Evolutionary conservation across 2,888 invertebrate species (phyloP).

Genomic region (Erebia epiphron): DNA sequence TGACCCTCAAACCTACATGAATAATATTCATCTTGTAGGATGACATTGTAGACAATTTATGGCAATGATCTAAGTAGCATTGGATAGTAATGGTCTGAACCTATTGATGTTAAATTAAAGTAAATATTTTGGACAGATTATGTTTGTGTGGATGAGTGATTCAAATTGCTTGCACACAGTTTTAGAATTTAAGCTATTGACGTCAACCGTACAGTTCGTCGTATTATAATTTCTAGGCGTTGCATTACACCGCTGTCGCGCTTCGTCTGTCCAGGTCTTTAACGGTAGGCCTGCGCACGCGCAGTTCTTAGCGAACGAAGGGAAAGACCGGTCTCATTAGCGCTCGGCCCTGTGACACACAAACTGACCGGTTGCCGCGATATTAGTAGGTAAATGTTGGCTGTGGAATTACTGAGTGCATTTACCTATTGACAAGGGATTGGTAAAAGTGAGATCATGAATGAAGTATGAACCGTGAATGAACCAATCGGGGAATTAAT

Average conservation of each 20-base stretch:
- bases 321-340: conserved; percentile 48
- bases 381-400: conserved; percentile 20
- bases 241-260: background rate
- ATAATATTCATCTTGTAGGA: too few species aligned
- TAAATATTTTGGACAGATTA: too few species aligned
- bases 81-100: too few species aligned
- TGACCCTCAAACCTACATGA: too few species aligned
- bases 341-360: conserved; percentile 55
- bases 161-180: too few species aligned
- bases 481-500: too few species aligned
- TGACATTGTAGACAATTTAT: too few species aligned
- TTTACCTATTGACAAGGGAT: conserved; percentile 1
- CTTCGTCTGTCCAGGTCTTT: background rate
- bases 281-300: conserved; percentile 6
- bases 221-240: background rate
- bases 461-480: background rate
- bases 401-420: conserved; percentile 1
- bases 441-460: background rate
- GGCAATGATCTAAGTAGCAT: too few species aligned
- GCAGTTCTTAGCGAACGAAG: background rate
- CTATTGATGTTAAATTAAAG: too few species aligned
- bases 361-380: conserved; percentile 39
- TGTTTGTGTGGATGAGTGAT: too few species aligned
- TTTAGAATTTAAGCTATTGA: too few species aligned
- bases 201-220: background rate